phyloP scores from a whole-genome alignment of 1,140 invertebrate species.

The Euura saliciscinereae region DNA sequence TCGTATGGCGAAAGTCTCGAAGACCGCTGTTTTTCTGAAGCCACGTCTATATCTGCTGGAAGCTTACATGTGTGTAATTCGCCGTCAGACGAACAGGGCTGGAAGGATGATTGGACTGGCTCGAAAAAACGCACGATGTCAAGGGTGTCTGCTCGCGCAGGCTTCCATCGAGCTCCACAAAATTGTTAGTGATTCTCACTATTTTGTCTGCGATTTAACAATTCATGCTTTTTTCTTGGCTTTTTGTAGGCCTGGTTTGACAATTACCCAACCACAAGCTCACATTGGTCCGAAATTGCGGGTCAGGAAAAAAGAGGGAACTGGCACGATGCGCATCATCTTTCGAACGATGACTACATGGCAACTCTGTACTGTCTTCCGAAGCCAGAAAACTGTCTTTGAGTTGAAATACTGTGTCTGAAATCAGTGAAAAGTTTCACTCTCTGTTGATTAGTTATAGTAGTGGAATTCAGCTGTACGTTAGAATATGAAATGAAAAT shows the following conservation, averaged over 20 bases:
- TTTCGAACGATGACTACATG: background rate
- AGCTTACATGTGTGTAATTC: constrained; percentile 29
- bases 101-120: constrained; percentile 21
- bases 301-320: background rate
- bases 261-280: background rate
- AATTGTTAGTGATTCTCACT: constrained; percentile 24
- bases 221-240: no score
- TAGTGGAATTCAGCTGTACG: no score
- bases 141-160: constrained; percentile 27
- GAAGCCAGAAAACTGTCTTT: background rate
- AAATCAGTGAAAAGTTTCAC: no score
- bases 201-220: no score
- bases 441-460: no score
- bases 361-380: background rate
- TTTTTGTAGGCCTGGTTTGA: constrained; percentile 1
- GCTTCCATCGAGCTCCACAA: constrained; percentile 33
- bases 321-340: background rate
- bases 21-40: constrained; percentile 19
- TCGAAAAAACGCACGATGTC: constrained; percentile 11
- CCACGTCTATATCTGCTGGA: constrained; percentile 33
- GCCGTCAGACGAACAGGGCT: background rate
- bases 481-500: no score
- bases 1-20: background rate
- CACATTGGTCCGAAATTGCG: background rate
- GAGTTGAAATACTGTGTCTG: background rate